Evolutionary conservation across 2,113 vertebrate genomes (phyloP), one percentile per base, ranked within the genome.

Genomic region (Argyrosomus japonicus): DNA sequence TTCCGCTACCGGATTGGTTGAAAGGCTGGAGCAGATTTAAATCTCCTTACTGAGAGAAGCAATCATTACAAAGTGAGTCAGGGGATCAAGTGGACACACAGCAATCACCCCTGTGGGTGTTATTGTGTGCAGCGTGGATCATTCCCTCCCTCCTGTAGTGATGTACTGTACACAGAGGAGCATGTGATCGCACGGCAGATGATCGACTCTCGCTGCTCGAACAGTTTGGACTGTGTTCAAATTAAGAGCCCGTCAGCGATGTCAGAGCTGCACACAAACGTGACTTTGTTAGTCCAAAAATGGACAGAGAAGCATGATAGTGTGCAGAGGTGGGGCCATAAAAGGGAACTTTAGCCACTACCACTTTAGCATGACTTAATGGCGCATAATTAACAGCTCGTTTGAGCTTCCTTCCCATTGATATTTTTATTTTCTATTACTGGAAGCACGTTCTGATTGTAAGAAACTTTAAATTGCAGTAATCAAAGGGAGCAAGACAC

Each of bases 1-100:
- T 92, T 87, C 86, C 91, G 88, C 75, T 76, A 50, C 53, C 90
- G 91, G 92, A 92, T 93, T 95, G 91, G 94, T 93, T 74, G 90
- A 92, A 95, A 93, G 77, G 67, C 79, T 11, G 58, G 23, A 77
- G 83, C 83, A 93, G 90, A 92, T 92, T 92, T 89, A 95, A 96
- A 96, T 96, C 95, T 95, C 90, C 89, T 96, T 95, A 95, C 79
- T 85, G 71, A 79, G 88, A 91, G 92, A 92, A 94, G 90, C 95
- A 95, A 95, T 96, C 93, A 67, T 90, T 62, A 92, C 17, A 92
- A 88, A 90, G 92, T 83, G 15, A 63, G 61, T 79, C 21, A 65
- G 83, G 87, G 63, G 54, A 86, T 92, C 86, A 91, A 87, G 76
- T 81, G 61, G 69, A 84, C 77, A 74, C 62, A 72, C 36, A 79